Percentiles rank a stretch among this genome's conserved stretches.
Evolutionary conservation across 2,888 invertebrate genomes (phyloP).

Genomic region (Cybosia mesomella): DNA sequence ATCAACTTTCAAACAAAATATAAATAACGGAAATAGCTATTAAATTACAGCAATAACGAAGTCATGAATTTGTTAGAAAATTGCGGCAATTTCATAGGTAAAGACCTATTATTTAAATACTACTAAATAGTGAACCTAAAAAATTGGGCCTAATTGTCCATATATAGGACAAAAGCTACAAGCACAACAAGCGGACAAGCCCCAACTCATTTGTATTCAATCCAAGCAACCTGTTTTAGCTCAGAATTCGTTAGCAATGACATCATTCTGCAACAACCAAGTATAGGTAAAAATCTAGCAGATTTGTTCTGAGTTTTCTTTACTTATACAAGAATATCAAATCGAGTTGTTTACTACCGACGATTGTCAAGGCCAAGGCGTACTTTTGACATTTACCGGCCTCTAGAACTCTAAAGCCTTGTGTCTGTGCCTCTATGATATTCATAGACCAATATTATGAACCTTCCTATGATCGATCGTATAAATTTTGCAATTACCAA

Average conservation of each 20-base stretch:
- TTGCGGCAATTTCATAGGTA: no score
- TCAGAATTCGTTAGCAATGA: slow-evolving; percentile 41
- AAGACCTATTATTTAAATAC: no score
- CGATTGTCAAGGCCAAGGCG: slow-evolving; percentile 60
- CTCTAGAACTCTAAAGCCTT: slow-evolving; percentile 34
- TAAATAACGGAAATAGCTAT: no score
- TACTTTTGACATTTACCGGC: slow-evolving; percentile 62
- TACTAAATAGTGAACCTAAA: no score
- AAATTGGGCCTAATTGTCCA: background rate
- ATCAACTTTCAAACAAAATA: no score
- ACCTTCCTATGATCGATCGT: slow-evolving; percentile 8
- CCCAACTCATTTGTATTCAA: background rate
- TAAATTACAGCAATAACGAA: no score
- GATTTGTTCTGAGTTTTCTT: slow-evolving; percentile 33
- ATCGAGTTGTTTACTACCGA: slow-evolving; percentile 62
- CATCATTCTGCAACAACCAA: slow-evolving; percentile 37
- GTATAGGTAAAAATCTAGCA: slow-evolving; percentile 31
- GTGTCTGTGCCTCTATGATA: no score
- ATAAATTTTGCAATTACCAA: background rate
- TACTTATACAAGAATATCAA: slow-evolving; percentile 59
- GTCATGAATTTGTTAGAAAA: no score
- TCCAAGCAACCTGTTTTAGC: slow-evolving; percentile 8
- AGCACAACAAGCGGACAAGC: background rate
- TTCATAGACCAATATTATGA: no score
- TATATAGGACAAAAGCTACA: background rate